phyloP scores from a whole-genome alignment of 2,888 invertebrate species.

The Gortyna flavago region DNA sequence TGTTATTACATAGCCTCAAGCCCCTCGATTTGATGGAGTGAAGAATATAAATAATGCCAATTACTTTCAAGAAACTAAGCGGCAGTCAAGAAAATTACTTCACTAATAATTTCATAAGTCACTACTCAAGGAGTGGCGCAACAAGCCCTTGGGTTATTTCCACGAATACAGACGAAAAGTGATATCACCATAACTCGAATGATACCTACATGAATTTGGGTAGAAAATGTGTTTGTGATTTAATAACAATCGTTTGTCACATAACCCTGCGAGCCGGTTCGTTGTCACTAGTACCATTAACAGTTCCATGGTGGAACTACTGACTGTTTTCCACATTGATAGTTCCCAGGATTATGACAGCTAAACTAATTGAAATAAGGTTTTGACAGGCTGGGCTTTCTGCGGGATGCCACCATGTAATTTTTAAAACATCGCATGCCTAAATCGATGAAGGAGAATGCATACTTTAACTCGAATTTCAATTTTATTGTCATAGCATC shows the following conservation, averaged over 20 bases:
- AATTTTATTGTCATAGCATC: slow-evolving; percentile 9
- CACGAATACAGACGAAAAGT: slow-evolving; percentile 61
- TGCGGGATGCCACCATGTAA: slow-evolving; percentile 1
- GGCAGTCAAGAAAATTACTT: not conserved
- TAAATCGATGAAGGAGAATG: not conserved
- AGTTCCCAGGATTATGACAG: too few relatives aligned
- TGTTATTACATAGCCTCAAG: too few relatives aligned
- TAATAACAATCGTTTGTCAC: slow-evolving; percentile 59
- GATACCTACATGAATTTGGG: slow-evolving; percentile 64
- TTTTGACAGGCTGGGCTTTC: too few relatives aligned
- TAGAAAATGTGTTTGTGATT: slow-evolving; percentile 68
- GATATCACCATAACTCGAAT: slow-evolving; percentile 65
- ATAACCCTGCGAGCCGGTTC: too few relatives aligned
- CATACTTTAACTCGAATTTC: not conserved
- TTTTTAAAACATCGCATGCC: slow-evolving; percentile 21
- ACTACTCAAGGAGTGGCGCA: slow-evolving; percentile 12
- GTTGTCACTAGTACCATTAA: too few relatives aligned
- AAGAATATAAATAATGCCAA: slow-evolving; percentile 10
- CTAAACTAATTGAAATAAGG: too few relatives aligned
- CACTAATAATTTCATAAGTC: slow-evolving; percentile 14
- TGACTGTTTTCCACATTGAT: too few relatives aligned
- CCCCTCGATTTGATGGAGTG: not conserved
- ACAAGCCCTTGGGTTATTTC: slow-evolving; percentile 34
- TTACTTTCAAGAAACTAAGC: slow-evolving; percentile 17
- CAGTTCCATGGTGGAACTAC: too few relatives aligned